A percentile compares a stretch with the other conserved stretches of the same genome.
Evolutionary conservation across 2,797 vertebrate genomes (phyloP).

Genomic region (Megaceryle alcyon): DNA sequence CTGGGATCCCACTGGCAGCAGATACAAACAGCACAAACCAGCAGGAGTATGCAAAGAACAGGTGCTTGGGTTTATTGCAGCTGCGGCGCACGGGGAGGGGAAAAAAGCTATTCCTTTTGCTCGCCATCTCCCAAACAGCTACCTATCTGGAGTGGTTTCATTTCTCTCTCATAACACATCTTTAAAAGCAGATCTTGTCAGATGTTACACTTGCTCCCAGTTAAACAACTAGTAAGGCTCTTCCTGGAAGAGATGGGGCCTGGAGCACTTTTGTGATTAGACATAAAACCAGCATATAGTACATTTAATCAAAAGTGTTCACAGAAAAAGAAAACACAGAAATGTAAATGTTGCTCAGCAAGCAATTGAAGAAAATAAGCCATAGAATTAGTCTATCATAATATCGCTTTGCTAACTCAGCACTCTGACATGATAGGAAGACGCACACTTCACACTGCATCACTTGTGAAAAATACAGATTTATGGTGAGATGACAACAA

Average conservation of each 20-base stretch:
- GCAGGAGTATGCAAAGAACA: slow-evolving; percentile 71
- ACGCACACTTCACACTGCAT: not conserved
- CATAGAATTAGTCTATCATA: not conserved
- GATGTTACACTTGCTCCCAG: not conserved
- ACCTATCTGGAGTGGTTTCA: not conserved
- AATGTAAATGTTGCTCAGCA: not conserved
- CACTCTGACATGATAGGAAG: not conserved
- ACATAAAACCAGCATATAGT: not conserved
- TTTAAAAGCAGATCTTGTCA: not conserved
- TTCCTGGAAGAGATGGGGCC: not conserved
- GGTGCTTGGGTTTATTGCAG: slow-evolving; percentile 55
- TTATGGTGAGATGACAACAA: not conserved
- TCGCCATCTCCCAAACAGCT: not conserved
- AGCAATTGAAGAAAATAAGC: rapidly evolving
- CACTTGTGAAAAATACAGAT: not conserved
- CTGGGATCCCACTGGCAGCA: slow-evolving; percentile 58
- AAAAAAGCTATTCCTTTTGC: not conserved
- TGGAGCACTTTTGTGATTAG: not conserved
- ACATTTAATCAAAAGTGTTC: not conserved
- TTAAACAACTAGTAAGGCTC: not conserved
- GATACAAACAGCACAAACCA: slow-evolving; percentile 68
- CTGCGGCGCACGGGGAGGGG: not conserved
- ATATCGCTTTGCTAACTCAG: rapidly evolving
- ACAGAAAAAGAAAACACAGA: not conserved
- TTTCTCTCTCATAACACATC: not conserved